Percentiles rank a stretch among this genome's conserved stretches.
These are phyloP conservation scores for Phalacrocorax brasilianus DNA, from an alignment of 2,113 vertebrate species.

Conservation along the genomic window DNA sequence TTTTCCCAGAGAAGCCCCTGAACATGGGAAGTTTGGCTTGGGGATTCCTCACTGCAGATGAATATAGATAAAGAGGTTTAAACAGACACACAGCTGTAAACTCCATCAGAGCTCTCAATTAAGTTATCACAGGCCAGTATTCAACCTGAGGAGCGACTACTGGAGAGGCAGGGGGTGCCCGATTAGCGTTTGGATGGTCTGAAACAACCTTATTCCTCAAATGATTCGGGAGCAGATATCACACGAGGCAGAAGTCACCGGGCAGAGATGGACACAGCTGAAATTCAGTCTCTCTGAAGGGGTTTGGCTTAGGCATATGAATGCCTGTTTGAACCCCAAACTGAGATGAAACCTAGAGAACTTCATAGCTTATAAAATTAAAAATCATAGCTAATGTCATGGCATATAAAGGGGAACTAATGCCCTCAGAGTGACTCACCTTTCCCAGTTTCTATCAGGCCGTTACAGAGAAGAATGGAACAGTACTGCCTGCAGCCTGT, in stretches of 20 bases:
- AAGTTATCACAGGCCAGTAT: not conserved
- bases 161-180: not conserved
- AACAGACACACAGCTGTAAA: not conserved
- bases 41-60: not conserved
- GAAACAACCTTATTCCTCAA: not conserved
- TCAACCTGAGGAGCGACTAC: not conserved
- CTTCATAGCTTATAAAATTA: not conserved
- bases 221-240: not conserved
- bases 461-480: not conserved
- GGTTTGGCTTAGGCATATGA: not conserved
- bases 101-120: not conserved
- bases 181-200: not conserved
- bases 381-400: not conserved
- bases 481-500: not conserved
- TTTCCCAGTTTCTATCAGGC: not conserved
- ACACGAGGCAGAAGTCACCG: not conserved
- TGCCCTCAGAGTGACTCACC: not conserved
- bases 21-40: not conserved
- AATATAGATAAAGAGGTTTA: not conserved
- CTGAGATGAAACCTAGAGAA: not conserved
- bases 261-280: not conserved
- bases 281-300: not conserved
- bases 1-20: not conserved
- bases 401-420: not conserved
- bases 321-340: not conserved